These are phyloP conservation scores for Turnix velox DNA, from an alignment of 2,113 vertebrate species.

Conservation along the genomic window DNA sequence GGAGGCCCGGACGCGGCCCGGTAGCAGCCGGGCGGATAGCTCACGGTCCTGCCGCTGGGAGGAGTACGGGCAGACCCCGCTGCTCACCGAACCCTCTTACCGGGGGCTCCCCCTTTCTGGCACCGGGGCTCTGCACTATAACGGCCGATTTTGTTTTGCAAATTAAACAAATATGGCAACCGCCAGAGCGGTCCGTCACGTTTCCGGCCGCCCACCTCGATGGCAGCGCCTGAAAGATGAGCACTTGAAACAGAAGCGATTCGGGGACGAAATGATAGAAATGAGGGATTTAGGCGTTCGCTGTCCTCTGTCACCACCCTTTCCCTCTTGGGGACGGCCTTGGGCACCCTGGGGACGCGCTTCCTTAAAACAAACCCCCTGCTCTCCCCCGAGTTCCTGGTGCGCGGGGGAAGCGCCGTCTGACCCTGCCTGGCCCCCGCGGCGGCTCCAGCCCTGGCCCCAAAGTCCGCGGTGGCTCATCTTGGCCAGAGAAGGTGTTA, in stretches of 20 bases:
- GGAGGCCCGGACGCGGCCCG: neutral
- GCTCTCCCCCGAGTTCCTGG: neutral
- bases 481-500: neutral
- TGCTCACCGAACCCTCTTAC: neutral
- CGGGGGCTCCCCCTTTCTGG: neutral
- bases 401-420: fast-evolving
- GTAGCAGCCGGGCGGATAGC: neutral
- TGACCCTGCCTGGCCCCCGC: fast-evolving
- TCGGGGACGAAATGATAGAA: fast-evolving
- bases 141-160: neutral
- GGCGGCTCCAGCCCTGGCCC: neutral
- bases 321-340: neutral
- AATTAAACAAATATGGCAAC: neutral
- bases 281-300: fast-evolving
- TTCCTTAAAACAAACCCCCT: too few species aligned
- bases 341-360: neutral
- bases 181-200: neutral
- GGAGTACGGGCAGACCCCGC: neutral
- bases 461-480: neutral
- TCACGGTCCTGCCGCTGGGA: neutral
- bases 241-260: neutral
- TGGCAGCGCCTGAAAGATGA: neutral
- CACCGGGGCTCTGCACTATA: neutral
- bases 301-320: neutral
- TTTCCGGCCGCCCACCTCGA: neutral